Base-by-base conservation (phyloP, 1,140 invertebrate genomes). In the Drosophila lacertosa region DNA sequence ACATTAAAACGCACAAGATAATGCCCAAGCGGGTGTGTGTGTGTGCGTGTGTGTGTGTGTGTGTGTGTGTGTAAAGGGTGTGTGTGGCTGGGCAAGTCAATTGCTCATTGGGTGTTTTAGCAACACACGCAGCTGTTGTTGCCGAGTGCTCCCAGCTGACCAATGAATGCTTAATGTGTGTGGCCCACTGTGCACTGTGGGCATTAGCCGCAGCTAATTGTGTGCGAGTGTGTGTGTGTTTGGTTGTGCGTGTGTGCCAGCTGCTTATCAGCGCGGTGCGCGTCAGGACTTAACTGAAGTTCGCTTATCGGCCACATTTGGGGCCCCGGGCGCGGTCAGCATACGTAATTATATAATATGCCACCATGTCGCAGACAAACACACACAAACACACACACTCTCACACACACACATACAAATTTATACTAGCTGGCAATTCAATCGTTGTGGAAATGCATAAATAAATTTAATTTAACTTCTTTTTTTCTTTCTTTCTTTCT, bases 101-200 rank as follows among this genome's bases (percentile, higher is more conserved):
- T 88, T 82, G 82, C 78, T 88, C 82, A 88, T 89, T 88, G 78
- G 77, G 82, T n/a, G n/a, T 86, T 86, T 82, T 89, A 83, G 82
- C 82, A 88, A 62, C 74, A 62, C 74, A 81, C 78, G 83, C 82
- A 88, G 74, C 83, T 88, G 82, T 72, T 78, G 65, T n/a, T n/a
- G 62, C 75, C 63, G 50, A 57, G 16, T 51, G 70, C 59, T 88
- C 82, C 82, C 82, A 35, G 64, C 54, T 74, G 82, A 88, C 82
- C 82, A 88, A 88, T 88, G 82, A 88, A 88, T 88, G 83, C 83
- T 80, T 88, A 88, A 88, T 88, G 74, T 51, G 35, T 58, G 64
- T 53, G 35, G 42, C 15, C 18, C 24, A 40, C 66, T 33, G 42
- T 26, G 44, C 22, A 37, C 40, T 50, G 20, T 68, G 64, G 64